A percentile compares a stretch with the other conserved stretches of the same genome.
Conservation (phyloP, 2,113 vertebrate species). For the Coregonus clupeaformis region DNA sequence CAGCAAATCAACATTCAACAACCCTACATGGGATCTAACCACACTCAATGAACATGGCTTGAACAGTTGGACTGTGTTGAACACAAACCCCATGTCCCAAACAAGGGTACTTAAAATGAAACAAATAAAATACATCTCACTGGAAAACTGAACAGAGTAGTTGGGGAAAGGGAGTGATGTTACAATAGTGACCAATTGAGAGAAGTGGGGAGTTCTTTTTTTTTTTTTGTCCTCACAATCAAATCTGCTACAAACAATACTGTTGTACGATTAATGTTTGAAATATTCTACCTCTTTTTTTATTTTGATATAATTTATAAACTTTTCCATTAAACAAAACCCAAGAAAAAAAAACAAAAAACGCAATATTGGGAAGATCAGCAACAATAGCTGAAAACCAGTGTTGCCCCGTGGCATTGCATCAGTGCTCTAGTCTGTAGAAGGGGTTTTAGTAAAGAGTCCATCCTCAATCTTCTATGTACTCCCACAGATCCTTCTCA, state of each 20-base stretch:
- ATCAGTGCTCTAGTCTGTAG: constrained; percentile 82
- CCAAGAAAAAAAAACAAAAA: not conserved
- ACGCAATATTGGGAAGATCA: constrained; percentile 1
- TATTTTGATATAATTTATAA: constrained; percentile 10
- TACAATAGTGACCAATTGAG: constrained; percentile 1
- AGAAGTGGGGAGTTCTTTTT: not conserved
- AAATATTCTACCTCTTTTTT: constrained; percentile 3
- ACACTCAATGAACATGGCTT: not conserved
- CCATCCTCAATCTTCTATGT: constrained; percentile 86
- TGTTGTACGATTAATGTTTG: constrained; percentile 10
- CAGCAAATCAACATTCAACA: constrained; percentile 11
- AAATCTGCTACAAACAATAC: constrained; percentile 10
- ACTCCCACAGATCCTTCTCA: constrained; percentile 93
- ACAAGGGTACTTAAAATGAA: not conserved
- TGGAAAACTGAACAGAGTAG: not conserved
- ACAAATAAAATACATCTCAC: not conserved
- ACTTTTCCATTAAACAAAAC: constrained; percentile 5
- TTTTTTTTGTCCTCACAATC: constrained; percentile 5
- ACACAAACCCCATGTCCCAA: not conserved
- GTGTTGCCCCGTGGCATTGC: constrained; percentile 54
- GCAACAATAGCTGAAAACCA: constrained; percentile 2
- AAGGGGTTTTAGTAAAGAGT: constrained; percentile 45
- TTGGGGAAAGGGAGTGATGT: not conserved
- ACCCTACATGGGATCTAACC: not conserved
- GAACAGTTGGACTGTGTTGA: constrained; percentile 2